phyloP scores from a whole-genome alignment of 2,797 vertebrate genomes.

The Xyrichtys novacula region DNA sequence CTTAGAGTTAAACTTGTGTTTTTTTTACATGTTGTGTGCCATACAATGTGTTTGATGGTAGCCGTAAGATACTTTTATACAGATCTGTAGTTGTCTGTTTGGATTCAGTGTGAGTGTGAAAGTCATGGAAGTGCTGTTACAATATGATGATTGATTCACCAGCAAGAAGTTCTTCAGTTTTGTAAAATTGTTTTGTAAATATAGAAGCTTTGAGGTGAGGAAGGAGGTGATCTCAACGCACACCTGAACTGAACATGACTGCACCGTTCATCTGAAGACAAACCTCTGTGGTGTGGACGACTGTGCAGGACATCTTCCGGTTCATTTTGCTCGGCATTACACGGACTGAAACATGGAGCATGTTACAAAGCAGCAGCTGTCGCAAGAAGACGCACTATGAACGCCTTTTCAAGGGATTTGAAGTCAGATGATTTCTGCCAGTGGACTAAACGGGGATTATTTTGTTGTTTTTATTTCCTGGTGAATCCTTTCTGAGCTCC shows the following conservation, averaged over 20 bases:
- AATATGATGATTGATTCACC: not conserved
- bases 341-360: not conserved
- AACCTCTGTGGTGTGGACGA: not conserved
- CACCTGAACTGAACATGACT: not conserved
- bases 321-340: not conserved
- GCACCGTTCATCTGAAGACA: not conserved
- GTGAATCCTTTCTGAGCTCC: not conserved
- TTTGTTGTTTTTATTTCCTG: not conserved
- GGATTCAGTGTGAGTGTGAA: not conserved
- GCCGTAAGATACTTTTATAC: not conserved
- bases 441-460: not conserved
- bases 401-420: not conserved
- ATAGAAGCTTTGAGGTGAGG: not conserved
- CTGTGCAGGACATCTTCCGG: slow-evolving; percentile 2
- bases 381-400: not conserved
- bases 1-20: not conserved
- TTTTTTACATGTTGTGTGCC: slow-evolving; percentile 11
- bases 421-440: not conserved
- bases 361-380: not conserved
- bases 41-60: not conserved
- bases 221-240: not conserved
- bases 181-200: slow-evolving; percentile 1
- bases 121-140: not conserved
- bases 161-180: not conserved
- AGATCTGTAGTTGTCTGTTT: not conserved